Evolutionary conservation across 2,113 vertebrate genomes (phyloP).

Genomic region (Eonycteris spelaea): DNA sequence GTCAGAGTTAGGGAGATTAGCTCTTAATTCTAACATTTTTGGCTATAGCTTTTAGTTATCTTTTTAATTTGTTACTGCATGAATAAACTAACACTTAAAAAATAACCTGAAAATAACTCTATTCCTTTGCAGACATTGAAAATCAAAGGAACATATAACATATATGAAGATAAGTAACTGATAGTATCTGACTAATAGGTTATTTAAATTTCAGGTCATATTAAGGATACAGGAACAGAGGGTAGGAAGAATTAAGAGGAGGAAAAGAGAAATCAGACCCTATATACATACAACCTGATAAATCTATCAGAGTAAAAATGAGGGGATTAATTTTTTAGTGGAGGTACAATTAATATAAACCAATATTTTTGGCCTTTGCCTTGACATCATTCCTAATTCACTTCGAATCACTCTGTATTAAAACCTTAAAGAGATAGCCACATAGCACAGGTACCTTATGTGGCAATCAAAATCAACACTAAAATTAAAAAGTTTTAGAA

Average conservation of each 20-base stretch:
- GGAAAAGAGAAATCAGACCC: neutral
- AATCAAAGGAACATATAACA: neutral
- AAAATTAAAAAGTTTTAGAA: slow-evolving; percentile 19
- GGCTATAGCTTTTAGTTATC: neutral
- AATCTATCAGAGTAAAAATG: neutral
- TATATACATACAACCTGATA: neutral
- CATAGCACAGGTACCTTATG: neutral
- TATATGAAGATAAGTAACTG: neutral
- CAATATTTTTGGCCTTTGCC: neutral
- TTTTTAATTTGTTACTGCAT: neutral
- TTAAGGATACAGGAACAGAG: neutral
- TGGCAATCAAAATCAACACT: neutral
- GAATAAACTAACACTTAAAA: neutral
- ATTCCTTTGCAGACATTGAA: neutral
- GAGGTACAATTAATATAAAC: neutral
- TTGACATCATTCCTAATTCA: neutral
- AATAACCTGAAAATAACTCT: neutral
- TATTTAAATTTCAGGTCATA: neutral
- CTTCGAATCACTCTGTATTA: neutral
- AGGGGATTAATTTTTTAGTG: neutral
- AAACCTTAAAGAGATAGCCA: neutral
- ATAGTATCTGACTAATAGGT: neutral
- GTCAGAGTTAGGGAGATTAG: neutral
- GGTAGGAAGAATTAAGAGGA: neutral
- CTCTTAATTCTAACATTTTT: slow-evolving; percentile 12